These are phyloP conservation scores for Nesidiocoris tenuis DNA, from an alignment of 2,888 invertebrate species.

Conservation along the genomic window DNA sequence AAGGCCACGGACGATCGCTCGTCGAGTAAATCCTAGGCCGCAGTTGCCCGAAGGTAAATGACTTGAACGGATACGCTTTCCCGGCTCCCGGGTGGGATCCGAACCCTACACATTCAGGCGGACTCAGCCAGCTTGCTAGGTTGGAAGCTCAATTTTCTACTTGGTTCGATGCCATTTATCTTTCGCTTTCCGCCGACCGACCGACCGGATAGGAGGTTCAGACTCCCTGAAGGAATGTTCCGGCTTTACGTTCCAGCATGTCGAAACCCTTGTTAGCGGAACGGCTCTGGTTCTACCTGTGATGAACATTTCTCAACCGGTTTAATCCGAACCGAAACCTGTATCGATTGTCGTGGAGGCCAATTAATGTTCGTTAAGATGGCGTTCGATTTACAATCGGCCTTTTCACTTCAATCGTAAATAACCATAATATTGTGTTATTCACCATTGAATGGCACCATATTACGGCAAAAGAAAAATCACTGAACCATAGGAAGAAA, in stretches of 20 bases:
- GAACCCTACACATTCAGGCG: conserved; percentile 3
- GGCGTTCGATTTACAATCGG: no score
- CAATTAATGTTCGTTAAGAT: not conserved
- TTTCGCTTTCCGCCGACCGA: conserved; percentile 5
- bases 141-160: conserved; percentile 44
- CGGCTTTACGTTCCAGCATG: not conserved
- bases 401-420: no score
- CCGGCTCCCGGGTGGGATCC: not conserved
- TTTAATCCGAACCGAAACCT: not conserved
- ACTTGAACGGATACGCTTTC: conserved; percentile 23
- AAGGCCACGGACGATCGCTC: not conserved
- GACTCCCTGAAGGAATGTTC: not conserved
- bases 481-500: no score
- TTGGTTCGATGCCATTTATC: conserved; percentile 46
- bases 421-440: no score
- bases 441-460: no score
- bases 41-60: conserved; percentile 22
- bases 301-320: not conserved
- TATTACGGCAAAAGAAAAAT: no score
- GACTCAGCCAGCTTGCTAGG: not conserved
- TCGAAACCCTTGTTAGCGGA: not conserved
- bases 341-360: not conserved
- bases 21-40: not conserved
- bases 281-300: not conserved
- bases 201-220: not conserved